Base-by-base conservation (phyloP, 2,113 vertebrate genomes). In the Columba janthina region DNA sequence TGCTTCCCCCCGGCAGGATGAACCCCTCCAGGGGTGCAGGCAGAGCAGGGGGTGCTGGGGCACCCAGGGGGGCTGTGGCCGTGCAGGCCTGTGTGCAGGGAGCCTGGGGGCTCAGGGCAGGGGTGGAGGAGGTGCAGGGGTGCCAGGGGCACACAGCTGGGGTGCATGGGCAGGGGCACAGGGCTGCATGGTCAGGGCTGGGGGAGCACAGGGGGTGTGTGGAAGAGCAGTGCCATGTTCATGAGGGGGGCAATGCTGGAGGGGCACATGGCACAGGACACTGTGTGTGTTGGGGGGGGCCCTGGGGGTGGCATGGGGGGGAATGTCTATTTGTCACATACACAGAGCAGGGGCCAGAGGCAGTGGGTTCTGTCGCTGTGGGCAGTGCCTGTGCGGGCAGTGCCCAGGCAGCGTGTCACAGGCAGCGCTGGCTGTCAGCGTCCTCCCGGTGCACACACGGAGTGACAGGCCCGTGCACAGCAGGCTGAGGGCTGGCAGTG, bases 301-400 rank as follows among this genome's bases (percentile, higher is more conserved):
- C 17, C 36, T 13, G 48, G 32, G 31, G 44, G 26, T 31, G 48
- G 53, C 40, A 53, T 25, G 26, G 29, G 3, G 3, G 21, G 5
- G 6, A 8, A 36, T 6, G 19, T 50, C 58, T 46, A 1, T 80
- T 40, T 64, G 77, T 44, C 69, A 12, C 4, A 8, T 8, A 12
- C 9, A 4, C 3, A 12, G 22, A 40, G 75, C 56, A n/a, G 60
- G 51, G 38, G 8, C 15, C 1, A 0, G 14, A 4, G 87, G 9
- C 6, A 3, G 13, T 0, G 26, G 8, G 44, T 19, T 15, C 16
- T 36, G 50, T 51, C 1, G 5, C 74, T 25, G 22, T 2, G 12
- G 26, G 40, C 70, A 46, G 44, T 2, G 42, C 64, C 14, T 5
- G 6, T 5, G 42, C 6, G 2, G 36, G 50, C 36, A 71, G 40